A percentile compares a stretch with the other conserved stretches of the same genome.
Conservation (phyloP, 37 sponge, comb jelly and placozoan genomes). For the Diacarnus erythraeanus region DNA sequence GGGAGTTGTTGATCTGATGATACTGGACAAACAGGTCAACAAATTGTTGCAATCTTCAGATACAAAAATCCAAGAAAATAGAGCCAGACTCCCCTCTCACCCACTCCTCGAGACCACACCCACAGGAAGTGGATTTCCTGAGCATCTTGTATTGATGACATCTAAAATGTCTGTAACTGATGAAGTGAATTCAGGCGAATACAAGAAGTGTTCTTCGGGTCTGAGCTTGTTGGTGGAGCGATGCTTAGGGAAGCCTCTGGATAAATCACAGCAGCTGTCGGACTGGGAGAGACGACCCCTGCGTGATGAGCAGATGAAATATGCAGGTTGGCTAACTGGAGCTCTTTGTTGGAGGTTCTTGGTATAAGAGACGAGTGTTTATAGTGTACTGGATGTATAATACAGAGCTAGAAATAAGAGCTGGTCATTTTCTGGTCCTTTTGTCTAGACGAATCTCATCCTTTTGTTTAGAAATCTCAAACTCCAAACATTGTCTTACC, state of each 20-base stretch:
- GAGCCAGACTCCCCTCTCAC: not conserved
- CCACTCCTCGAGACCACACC: slow-evolving; percentile 3
- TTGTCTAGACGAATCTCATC: no score
- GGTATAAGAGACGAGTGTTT: not conserved
- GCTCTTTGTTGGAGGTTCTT: not conserved
- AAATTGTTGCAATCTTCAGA: not conserved
- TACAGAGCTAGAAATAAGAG: no score
- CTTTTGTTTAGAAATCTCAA: no score
- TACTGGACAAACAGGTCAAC: slow-evolving; percentile 45
- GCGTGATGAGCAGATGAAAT: slow-evolving; percentile 47
- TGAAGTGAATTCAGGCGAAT: not conserved
- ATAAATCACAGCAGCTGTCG: slow-evolving; percentile 86
- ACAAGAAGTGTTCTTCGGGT: slow-evolving; percentile 15
- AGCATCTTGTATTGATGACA: not conserved
- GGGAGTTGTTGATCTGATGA: slow-evolving; percentile 58
- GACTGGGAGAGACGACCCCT: slow-evolving; percentile 92
- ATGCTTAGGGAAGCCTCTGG: slow-evolving; percentile 82
- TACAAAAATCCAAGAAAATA: not conserved
- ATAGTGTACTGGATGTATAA: not conserved
- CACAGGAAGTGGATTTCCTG: not conserved
- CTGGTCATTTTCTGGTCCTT: no score
- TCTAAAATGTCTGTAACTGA: not conserved
- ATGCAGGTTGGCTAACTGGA: slow-evolving; percentile 64
- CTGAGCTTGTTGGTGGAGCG: slow-evolving; percentile 63
- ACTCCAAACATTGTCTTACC: no score